Conservation (phyloP, 2,113 vertebrate species). For the Myrmecophaga tridactyla region DNA sequence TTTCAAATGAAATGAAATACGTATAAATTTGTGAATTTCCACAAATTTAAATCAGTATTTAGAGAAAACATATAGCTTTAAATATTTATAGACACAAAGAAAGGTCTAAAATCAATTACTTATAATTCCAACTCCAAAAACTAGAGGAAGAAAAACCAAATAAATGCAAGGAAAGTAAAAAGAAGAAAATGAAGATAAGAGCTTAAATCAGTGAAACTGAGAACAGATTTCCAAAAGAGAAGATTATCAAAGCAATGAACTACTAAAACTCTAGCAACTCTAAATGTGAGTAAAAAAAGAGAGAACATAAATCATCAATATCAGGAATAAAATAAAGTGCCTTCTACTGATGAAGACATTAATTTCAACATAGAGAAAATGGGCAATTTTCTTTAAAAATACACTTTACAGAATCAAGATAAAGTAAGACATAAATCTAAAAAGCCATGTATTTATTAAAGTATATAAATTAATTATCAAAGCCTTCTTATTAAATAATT, state of each 20-base stretch:
- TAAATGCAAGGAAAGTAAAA: background rate
- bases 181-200: background rate
- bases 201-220: background rate
- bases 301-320: background rate
- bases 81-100: background rate
- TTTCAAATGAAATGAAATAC: constrained; percentile 1
- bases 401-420: background rate
- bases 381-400: background rate
- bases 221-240: background rate
- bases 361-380: background rate
- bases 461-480: background rate
- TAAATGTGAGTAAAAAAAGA: background rate
- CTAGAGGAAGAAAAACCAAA: background rate
- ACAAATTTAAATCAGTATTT: background rate
- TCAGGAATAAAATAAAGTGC: background rate
- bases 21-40: background rate
- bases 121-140: background rate
- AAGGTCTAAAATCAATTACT: background rate
- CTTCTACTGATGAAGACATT: background rate
- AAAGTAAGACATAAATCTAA: background rate
- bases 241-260: background rate
- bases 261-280: background rate
- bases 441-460: background rate
- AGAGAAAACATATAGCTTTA: background rate
- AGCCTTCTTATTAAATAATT: background rate